Evolutionary conservation across 2,797 vertebrate species (phyloP).

Genomic region (Notolabrus celidotus): DNA sequence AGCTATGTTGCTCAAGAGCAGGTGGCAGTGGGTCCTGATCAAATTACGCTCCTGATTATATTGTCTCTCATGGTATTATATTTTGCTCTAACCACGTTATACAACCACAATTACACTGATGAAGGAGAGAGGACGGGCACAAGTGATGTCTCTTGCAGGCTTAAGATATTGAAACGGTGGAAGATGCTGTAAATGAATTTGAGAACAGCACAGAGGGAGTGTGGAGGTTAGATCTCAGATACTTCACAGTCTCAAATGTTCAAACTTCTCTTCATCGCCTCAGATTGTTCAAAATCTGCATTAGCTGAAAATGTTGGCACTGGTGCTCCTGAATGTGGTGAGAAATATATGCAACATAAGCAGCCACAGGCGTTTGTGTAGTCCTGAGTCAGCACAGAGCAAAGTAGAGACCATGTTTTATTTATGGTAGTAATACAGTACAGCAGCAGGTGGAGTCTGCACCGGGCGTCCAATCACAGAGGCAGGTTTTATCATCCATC

Average conservation of each 20-base stretch:
- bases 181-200: constrained; percentile 18
- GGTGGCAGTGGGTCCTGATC: constrained; percentile 67
- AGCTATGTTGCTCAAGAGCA: constrained; percentile 51
- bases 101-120: constrained; percentile 52
- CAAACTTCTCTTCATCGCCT: background rate
- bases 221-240: constrained; percentile 10
- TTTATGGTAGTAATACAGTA: background rate
- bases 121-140: constrained; percentile 13
- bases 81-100: constrained; percentile 63
- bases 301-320: background rate
- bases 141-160: constrained; percentile 13
- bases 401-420: background rate
- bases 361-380: background rate
- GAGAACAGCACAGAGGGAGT: background rate
- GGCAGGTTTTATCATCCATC: background rate
- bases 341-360: background rate
- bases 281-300: background rate
- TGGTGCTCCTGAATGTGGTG: background rate
- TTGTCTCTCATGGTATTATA: constrained; percentile 70
- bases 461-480: background rate
- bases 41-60: constrained; percentile 66
- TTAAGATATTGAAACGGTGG: constrained; percentile 22
- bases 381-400: background rate
- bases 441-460: background rate
- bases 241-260: background rate